Conservation (phyloP, 2,113 vertebrate species). For the Leucoraja erinaceus region DNA sequence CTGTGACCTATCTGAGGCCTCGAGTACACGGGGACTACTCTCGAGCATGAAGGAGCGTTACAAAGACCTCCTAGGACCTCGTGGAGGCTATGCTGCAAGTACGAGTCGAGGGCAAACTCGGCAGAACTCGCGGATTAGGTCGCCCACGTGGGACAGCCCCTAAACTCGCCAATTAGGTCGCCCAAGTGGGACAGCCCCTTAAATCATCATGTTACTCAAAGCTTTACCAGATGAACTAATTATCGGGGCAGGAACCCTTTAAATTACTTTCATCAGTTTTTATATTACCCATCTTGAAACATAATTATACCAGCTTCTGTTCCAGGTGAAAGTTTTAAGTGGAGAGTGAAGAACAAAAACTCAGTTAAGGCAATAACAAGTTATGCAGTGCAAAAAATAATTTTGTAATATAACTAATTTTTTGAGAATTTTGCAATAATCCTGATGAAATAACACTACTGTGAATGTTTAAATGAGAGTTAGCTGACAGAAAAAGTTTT, state of each 20-base stretch:
- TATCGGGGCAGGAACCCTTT: neutral
- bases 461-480: neutral
- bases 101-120: too few species aligned
- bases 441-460: neutral
- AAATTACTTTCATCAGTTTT: neutral
- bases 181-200: too few species aligned
- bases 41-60: too few species aligned
- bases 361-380: neutral
- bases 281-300: neutral
- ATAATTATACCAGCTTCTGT: neutral
- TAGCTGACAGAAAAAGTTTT: neutral
- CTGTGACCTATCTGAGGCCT: too few species aligned
- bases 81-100: too few species aligned
- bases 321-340: neutral
- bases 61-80: too few species aligned
- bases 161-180: too few species aligned
- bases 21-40: too few species aligned
- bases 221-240: neutral
- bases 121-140: too few species aligned
- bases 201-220: neutral
- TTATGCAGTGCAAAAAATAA: too few species aligned
- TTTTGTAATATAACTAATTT: neutral
- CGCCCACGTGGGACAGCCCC: too few species aligned
- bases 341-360: neutral
- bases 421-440: neutral